A percentile compares a stretch with the other conserved stretches of the same genome.
These are phyloP conservation scores for Cataglyphis cursor DNA, from an alignment of 2,888 invertebrate species.

Conservation along the genomic window DNA sequence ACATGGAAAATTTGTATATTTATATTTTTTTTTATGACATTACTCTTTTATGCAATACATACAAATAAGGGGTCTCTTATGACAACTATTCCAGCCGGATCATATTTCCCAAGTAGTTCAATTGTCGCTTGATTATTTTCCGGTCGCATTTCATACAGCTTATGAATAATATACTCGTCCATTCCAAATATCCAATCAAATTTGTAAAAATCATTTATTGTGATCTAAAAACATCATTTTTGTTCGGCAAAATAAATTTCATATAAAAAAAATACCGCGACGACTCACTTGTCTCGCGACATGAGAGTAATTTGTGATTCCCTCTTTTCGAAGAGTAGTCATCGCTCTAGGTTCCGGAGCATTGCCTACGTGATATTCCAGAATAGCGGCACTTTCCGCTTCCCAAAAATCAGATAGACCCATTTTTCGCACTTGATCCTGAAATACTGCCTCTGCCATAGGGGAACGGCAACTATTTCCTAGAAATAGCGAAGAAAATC, in stretches of 20 bases:
- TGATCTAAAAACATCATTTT: slow-evolving; percentile 88
- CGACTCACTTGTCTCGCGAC: slow-evolving; percentile 91
- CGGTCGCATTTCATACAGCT: slow-evolving; percentile 90
- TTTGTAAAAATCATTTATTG: slow-evolving; percentile 91
- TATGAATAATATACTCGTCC: slow-evolving; percentile 95
- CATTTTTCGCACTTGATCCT: slow-evolving; percentile 90
- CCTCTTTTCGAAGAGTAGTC: slow-evolving; percentile 90
- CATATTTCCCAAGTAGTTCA: slow-evolving; percentile 94
- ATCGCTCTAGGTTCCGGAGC: slow-evolving; percentile 92
- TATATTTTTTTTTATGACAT: not conserved
- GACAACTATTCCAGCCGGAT: slow-evolving; percentile 92
- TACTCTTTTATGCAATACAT: slow-evolving; percentile 83
- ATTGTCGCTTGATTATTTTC: slow-evolving; percentile 91
- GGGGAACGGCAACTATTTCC: slow-evolving; percentile 92
- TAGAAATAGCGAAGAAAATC: slow-evolving; percentile 32
- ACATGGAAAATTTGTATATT: not conserved
- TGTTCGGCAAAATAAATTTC: not conserved
- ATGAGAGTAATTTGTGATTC: slow-evolving; percentile 90
- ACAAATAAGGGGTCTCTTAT: slow-evolving; percentile 98
- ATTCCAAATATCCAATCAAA: slow-evolving; percentile 98
- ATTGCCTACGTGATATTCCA: slow-evolving; percentile 94
- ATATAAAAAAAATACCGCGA: slow-evolving; percentile 12
- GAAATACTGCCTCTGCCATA: slow-evolving; percentile 97
- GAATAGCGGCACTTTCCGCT: slow-evolving; percentile 96
- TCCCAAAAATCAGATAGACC: slow-evolving; percentile 90